These are phyloP conservation scores for Sebastes schlegelii DNA, from an alignment of 2,113 vertebrate species.

Conservation along the genomic window DNA sequence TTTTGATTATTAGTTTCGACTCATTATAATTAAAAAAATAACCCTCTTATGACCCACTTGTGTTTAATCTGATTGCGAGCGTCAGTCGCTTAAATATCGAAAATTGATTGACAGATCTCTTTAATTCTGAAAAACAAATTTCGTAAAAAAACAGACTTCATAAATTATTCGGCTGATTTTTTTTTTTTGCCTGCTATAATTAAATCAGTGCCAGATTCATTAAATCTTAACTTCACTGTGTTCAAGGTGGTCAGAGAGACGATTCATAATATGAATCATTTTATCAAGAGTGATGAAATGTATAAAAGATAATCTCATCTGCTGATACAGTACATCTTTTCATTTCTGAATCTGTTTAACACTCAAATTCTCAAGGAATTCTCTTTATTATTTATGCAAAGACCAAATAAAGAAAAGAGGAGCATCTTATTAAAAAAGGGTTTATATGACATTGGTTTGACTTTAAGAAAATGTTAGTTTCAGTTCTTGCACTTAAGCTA, in stretches of 20 bases:
- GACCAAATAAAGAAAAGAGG: background rate
- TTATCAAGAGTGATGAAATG: background rate
- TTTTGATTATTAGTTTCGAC: conserved; percentile 20
- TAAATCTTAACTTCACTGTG: background rate
- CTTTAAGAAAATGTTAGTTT: background rate
- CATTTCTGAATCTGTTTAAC: background rate
- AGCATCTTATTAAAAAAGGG: background rate
- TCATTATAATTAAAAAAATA: conserved; percentile 34
- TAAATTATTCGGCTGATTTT: background rate
- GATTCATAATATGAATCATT: background rate
- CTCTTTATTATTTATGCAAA: background rate
- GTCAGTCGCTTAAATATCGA: background rate
- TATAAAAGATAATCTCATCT: background rate
- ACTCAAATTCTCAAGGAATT: background rate
- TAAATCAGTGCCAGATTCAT: background rate
- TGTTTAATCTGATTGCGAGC: conserved; percentile 27
- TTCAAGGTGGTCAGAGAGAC: background rate
- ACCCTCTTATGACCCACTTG: conserved; percentile 33
- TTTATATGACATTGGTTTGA: background rate
- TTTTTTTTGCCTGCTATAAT: background rate
- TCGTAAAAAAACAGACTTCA: background rate
- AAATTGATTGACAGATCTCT: conserved; percentile 4
- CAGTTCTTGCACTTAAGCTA: background rate
- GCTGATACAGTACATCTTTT: background rate
- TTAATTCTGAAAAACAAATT: background rate